Base-by-base conservation (phyloP, 2,113 vertebrate species). In the Chrysochloris asiatica region DNA sequence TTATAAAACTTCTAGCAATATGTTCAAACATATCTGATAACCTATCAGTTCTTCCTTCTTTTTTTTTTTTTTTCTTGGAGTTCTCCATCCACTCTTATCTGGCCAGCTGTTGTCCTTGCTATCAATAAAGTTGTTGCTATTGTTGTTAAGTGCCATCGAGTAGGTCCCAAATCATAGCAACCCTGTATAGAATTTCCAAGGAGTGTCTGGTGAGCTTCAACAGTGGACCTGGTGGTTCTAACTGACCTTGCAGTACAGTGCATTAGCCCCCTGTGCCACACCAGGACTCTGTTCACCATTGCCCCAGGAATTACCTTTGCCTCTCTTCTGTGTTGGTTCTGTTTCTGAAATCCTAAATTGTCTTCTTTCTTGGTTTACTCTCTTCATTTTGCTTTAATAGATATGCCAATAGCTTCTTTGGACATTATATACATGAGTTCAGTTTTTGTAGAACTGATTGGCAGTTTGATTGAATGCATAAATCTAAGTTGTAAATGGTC, bases 361-460 rank as follows among this genome's bases (percentile, higher is more conserved):
- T 80, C 89, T 71, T 77, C 79, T 76, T 89, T 88, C 85, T 80
- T 50, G 47, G 65, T 95, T 92, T 93, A 61, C 81, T 93, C 76
- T 61, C 61, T 69, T 93, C 72, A 52, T 95, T 96, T 92, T 88
- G 83, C 92, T 94, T 89, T 92, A 88, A 92, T 67, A 78, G 83
- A 89, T 82, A 89, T 11, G 90, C 94, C 96, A 96, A 83, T 95
- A 93, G 91, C 93, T 95, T 93, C 94, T 94, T 96, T 95, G 86
- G 93, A 95, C 92, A 94, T 95, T 96, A 91, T 95, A 95, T 96
- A 95, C 95, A 94, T 93, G 82, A 93, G 92, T 94, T 96, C 90
- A 86, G 90, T 95, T 96, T 96, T 94, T 61, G 90, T 90, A 95
- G 93, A 76, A 82, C 69, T 96, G 95, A 96, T 95, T 96, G 95